Conservation (phyloP, 2,113 vertebrate genomes). For the Sisor rabdophorus region DNA sequence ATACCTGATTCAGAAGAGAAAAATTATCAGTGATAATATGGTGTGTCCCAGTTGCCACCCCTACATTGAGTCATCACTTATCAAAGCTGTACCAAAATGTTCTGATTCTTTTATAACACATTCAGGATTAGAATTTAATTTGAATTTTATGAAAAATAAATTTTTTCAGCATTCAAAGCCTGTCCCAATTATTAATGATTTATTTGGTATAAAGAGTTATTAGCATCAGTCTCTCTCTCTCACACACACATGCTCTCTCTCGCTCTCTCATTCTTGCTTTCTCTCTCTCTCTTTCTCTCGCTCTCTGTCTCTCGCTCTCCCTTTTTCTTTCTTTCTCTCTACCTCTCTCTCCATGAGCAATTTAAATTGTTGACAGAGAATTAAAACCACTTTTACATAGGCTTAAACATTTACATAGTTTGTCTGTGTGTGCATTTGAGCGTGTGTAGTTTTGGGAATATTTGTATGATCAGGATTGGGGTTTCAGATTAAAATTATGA, state of each 20-base stretch:
- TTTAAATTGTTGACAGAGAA: neutral
- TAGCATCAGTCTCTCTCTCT: too few relatives aligned
- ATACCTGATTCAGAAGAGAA: too few relatives aligned
- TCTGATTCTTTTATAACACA: too few relatives aligned
- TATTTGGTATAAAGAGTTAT: too few relatives aligned
- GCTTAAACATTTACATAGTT: neutral
- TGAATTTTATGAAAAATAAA: too few relatives aligned
- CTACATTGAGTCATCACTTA: too few relatives aligned
- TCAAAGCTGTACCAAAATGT: too few relatives aligned
- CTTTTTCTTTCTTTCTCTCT: neutral
- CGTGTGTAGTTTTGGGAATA: slow-evolving; percentile 1
- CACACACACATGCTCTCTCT: too few relatives aligned
- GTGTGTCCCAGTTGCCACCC: neutral
- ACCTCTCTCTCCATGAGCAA: neutral
- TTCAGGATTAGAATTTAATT: too few relatives aligned
- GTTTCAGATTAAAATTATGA: neutral
- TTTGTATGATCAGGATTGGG: neutral
- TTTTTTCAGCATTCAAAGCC: too few relatives aligned
- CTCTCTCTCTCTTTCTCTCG: neutral
- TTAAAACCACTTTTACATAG: neutral
- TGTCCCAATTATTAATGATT: too few relatives aligned
- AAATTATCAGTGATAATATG: neutral
- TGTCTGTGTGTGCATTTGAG: neutral
- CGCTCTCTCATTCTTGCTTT: too few relatives aligned
- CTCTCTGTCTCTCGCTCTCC: neutral